Conservation (phyloP, 2,888 invertebrate genomes). For the Tricholauxania praeusta region DNA sequence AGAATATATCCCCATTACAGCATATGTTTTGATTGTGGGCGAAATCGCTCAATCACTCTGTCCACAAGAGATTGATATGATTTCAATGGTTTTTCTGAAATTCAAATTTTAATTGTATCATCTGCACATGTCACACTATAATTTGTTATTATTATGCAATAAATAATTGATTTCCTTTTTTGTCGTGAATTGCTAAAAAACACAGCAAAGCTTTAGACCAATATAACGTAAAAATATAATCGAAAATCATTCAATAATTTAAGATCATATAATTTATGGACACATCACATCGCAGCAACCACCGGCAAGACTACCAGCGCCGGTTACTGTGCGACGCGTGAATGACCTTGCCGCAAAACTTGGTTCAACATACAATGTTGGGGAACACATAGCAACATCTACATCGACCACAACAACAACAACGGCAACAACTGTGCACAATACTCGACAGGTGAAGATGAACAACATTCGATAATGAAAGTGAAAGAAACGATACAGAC, state of each 20-base stretch:
- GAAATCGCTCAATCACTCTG: too few species aligned
- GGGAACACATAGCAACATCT: not conserved
- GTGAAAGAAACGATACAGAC: slow-evolving; percentile 21
- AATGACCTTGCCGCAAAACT: slow-evolving; percentile 24
- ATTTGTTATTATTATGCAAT: too few species aligned
- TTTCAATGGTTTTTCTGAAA: too few species aligned
- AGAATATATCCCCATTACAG: too few species aligned
- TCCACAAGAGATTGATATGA: too few species aligned
- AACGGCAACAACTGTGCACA: not conserved
- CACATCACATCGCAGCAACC: not conserved
- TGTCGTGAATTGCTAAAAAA: not conserved
- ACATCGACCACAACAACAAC: too few species aligned
- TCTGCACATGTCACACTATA: too few species aligned
- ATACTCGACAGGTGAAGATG: slow-evolving; percentile 32
- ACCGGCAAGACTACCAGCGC: not conserved
- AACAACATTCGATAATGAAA: slow-evolving; percentile 31
- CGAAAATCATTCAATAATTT: slow-evolving; percentile 19
- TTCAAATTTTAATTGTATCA: too few species aligned
- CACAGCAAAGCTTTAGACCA: not conserved
- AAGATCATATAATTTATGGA: slow-evolving; percentile 19
- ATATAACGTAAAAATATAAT: not conserved
- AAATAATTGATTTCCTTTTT: too few species aligned
- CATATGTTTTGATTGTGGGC: too few species aligned
- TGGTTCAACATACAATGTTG: not conserved
- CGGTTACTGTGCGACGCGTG: not conserved